phyloP scores from a whole-genome alignment of 2,888 invertebrate species.

The Julus scandinavius region DNA sequence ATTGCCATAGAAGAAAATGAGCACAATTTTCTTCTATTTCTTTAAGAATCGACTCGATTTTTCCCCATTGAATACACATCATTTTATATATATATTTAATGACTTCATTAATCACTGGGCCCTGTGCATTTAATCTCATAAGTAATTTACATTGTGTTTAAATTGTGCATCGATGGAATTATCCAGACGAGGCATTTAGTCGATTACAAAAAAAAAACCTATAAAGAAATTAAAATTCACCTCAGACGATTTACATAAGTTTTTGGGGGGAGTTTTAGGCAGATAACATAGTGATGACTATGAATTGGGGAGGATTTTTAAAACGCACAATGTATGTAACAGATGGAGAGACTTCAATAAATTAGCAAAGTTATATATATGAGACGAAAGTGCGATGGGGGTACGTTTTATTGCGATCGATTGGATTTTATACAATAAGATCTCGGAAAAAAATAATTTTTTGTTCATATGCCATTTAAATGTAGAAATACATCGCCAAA shows the following conservation, averaged over 20 bases:
- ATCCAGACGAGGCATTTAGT: conserved; percentile 2
- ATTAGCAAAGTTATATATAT: background rate
- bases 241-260: background rate
- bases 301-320: background rate
- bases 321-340: conserved; percentile 1
- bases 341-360: conserved; percentile 12
- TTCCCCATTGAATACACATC: background rate
- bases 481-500: background rate
- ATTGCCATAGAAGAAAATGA: background rate
- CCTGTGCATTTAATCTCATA: conserved; percentile 18
- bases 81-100: background rate
- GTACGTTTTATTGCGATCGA: background rate
- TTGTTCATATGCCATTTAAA: background rate
- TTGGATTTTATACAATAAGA: background rate
- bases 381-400: background rate
- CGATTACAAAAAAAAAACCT: background rate
- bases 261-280: background rate
- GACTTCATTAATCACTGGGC: conserved; percentile 42
- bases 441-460: background rate
- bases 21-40: conserved; percentile 39
- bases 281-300: background rate
- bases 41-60: background rate
- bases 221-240: conserved; percentile 15
- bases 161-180: conserved; percentile 25
- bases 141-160: conserved; percentile 27